Evolutionary conservation across 1,140 invertebrate species (phyloP).

Genomic region (Micrasema minimum): DNA sequence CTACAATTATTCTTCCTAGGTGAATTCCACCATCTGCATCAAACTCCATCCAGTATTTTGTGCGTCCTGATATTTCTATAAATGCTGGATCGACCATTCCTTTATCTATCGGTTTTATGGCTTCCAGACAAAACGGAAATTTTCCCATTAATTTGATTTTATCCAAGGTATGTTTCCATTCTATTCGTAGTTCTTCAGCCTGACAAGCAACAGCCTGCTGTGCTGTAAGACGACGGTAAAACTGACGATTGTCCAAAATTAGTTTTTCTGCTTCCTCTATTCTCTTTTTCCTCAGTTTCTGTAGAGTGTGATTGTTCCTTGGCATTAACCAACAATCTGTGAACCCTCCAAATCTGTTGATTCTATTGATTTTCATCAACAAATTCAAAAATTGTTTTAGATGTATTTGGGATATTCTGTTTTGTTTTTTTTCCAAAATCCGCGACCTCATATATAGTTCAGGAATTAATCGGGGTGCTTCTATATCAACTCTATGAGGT

Average conservation of each 20-base stretch:
- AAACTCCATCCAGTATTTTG: slow-evolving; percentile 41
- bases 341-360: slow-evolving; percentile 12
- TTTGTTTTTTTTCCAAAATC: slow-evolving; percentile 24
- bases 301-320: neutral
- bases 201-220: neutral
- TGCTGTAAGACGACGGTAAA: slow-evolving; percentile 14
- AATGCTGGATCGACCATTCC: slow-evolving; percentile 20
- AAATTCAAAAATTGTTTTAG: slow-evolving; percentile 12
- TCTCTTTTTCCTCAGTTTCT: slow-evolving; percentile 17
- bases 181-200: neutral
- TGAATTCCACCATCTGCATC: slow-evolving; percentile 22
- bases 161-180: slow-evolving; percentile 38
- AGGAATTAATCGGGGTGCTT: slow-evolving; percentile 11
- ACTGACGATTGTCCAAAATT: neutral
- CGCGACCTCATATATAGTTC: slow-evolving; percentile 32
- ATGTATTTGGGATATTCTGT: neutral
- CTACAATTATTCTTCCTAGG: slow-evolving; percentile 23
- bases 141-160: slow-evolving; percentile 28
- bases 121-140: slow-evolving; percentile 34
- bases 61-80: slow-evolving; percentile 12
- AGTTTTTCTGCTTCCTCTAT: slow-evolving; percentile 3
- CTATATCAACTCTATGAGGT: slow-evolving; percentile 13
- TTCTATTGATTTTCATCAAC: slow-evolving; percentile 11
- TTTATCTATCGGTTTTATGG: slow-evolving; percentile 14
- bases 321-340: slow-evolving; percentile 34